Percentiles rank a stretch among this genome's conserved stretches.
Conservation (phyloP, 2,888 invertebrate genomes). For the Tuberolachnus salignus region DNA sequence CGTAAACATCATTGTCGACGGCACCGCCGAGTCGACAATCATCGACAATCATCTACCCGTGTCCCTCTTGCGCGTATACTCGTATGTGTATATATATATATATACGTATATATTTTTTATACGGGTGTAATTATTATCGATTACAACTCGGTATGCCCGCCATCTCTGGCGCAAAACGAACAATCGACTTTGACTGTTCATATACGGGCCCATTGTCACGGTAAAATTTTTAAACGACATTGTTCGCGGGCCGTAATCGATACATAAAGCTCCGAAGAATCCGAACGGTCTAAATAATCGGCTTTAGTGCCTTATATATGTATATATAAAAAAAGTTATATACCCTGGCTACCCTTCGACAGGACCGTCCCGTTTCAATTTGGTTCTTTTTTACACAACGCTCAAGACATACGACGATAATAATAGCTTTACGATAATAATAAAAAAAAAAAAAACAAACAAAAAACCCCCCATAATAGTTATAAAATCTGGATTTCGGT, state of each 20-base stretch:
- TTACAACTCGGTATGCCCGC: neutral
- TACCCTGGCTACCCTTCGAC: neutral
- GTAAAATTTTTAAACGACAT: conserved; percentile 42
- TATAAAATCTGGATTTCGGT: conserved; percentile 16
- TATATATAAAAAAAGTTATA: too few species aligned
- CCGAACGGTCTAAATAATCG: neutral
- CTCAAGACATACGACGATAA: conserved; percentile 12
- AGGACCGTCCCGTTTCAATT: neutral
- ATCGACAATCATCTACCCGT: too few species aligned
- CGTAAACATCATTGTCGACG: neutral
- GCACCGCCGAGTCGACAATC: too few species aligned
- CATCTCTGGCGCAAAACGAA: neutral
- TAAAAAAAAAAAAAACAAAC: neutral
- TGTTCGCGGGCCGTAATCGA: conserved; percentile 17
- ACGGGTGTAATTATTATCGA: conserved; percentile 3
- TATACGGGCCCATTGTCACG: conserved; percentile 10
- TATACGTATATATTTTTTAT: too few species aligned
- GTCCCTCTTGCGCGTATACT: too few species aligned
- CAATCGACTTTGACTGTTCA: conserved; percentile 35
- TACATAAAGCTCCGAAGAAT: conserved; percentile 34
- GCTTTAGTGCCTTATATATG: too few species aligned
- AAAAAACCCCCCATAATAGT: neutral
- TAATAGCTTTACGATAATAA: too few species aligned
- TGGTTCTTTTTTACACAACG: conserved; percentile 9
- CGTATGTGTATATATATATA: too few species aligned